Conservation (phyloP, 1,140 invertebrate species). For the Drosophila bifasciata region DNA sequence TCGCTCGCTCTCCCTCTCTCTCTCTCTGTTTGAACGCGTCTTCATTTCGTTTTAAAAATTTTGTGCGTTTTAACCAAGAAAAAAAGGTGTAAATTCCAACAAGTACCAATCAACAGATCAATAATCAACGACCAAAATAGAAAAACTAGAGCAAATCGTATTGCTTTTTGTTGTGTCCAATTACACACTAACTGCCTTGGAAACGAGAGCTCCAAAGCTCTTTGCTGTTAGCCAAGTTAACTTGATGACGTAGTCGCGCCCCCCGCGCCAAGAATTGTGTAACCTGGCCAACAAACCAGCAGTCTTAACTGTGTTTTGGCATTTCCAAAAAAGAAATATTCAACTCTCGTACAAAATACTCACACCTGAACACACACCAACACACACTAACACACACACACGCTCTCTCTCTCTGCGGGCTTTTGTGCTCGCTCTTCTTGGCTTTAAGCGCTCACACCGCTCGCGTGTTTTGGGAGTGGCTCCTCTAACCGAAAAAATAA, state of each 20-base stretch:
- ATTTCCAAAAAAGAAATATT: constrained; percentile 60
- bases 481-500: constrained; percentile 59
- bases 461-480: constrained; percentile 73
- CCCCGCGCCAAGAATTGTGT: constrained; percentile 51
- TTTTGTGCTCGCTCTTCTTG: constrained; percentile 58
- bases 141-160: constrained; percentile 34
- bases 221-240: constrained; percentile 28
- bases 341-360: constrained; percentile 37
- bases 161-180: constrained; percentile 44
- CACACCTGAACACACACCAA: constrained; percentile 12
- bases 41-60: not conserved
- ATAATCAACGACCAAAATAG: constrained; percentile 20
- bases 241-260: constrained; percentile 64
- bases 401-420: constrained; percentile 1
- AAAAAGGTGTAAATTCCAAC: constrained; percentile 16
- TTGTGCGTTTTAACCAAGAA: constrained; percentile 10
- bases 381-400: constrained; percentile 14
- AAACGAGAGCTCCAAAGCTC: constrained; percentile 28
- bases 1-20: constrained; percentile 19
- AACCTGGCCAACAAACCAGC: constrained; percentile 51
- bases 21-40: constrained; percentile 34
- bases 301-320: constrained; percentile 75
- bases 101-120: constrained; percentile 12
- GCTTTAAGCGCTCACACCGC: constrained; percentile 59
- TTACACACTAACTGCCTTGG: constrained; percentile 45